Evolutionary conservation across 2,113 vertebrate genomes (phyloP), one percentile per base, ranked within the genome.

Genomic region (Cyprinus carpio): DNA sequence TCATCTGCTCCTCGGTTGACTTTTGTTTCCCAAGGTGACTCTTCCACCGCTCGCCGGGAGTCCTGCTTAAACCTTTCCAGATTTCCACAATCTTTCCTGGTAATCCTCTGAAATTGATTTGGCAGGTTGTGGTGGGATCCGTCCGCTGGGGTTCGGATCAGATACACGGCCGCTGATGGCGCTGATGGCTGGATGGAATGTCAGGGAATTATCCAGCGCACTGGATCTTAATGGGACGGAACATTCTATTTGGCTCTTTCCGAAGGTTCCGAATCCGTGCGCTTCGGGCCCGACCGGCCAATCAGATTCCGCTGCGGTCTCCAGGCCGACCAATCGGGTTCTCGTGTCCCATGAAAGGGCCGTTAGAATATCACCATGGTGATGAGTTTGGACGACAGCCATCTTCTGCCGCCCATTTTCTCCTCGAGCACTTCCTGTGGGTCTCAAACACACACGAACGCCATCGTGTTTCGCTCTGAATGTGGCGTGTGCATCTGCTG

Each of bases 21-120:
- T 40, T 40, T 6, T 71, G 67, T 11, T 71, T 71, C 67, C 34
- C 67, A 72, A 40, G 69, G 69, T 72, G 23, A 40, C 69, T n/a
- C 69, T 72, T 89, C 86, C 86, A 56, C 82, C 65, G 85, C 84
- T 54, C 82, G 88, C 31, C 83, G 82, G 76, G 86, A 89, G 84
- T 58, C 76, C 23, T 75, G 85, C 81, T 76, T 89, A 91, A 90
- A 91, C 87, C 90, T 83, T 89, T 88, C 87, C 91, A 91, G 90
- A 90, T 90, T 89, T 74, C 78, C 80, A 75, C 77, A 89, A 89
- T 90, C 88, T 86, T 89, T 83, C 74, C 82, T 85, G 82, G 87
- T 90, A 89, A 92, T 91, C 90, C 90, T 90, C 84, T 82, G 69
- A 90, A 91, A 92, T 91, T 87, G 88, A 88, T 92, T 92, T 91